Percentiles rank a stretch among this genome's conserved stretches.
Evolutionary conservation across 2,888 invertebrate genomes (phyloP).

Genomic region (Drosophila pseudotalamancana): DNA sequence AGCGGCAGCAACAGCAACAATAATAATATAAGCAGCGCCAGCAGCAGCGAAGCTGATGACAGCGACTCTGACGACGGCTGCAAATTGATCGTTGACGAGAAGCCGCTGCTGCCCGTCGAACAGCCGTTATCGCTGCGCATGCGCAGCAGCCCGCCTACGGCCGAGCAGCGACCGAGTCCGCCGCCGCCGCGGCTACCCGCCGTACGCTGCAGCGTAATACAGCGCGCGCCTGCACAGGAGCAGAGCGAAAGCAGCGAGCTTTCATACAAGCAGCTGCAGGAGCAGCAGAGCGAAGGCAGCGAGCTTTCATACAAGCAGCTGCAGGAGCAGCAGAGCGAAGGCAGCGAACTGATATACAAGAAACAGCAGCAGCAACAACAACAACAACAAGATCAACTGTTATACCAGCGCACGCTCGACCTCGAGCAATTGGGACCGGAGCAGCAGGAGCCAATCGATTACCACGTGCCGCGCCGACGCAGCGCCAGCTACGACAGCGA

Average conservation of each 20-base stretch:
- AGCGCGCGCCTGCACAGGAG: slow-evolving; percentile 86
- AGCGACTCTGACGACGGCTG: slow-evolving; percentile 85
- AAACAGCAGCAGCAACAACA: slow-evolving; percentile 26
- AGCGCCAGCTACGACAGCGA: slow-evolving; percentile 84
- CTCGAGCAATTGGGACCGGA: slow-evolving; percentile 86
- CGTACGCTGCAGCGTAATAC: slow-evolving; percentile 92
- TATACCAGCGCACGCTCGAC: slow-evolving; percentile 84
- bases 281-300: slow-evolving; percentile 27
- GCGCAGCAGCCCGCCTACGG: slow-evolving; percentile 85
- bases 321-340: slow-evolving; percentile 12
- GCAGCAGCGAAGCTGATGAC: slow-evolving; percentile 14
- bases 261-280: slow-evolving; percentile 81
- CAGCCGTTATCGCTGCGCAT: slow-evolving; percentile 87
- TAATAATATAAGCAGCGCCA: slow-evolving; percentile 10
- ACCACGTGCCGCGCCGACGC: slow-evolving; percentile 92
- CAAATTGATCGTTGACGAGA: slow-evolving; percentile 87
- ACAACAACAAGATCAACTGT: slow-evolving; percentile 82
- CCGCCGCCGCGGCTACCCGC: slow-evolving; percentile 88
- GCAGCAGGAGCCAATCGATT: slow-evolving; percentile 95
- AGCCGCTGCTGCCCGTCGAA: slow-evolving; percentile 87
- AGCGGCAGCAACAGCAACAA: slow-evolving; percentile 5
- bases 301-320: slow-evolving; percentile 84
- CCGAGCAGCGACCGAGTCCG: slow-evolving; percentile 85
- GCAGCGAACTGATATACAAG: slow-evolving; percentile 84
- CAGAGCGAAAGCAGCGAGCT: slow-evolving; percentile 74